phyloP scores from a whole-genome alignment of 2,113 vertebrate species.

The Physeter macrocephalus region DNA sequence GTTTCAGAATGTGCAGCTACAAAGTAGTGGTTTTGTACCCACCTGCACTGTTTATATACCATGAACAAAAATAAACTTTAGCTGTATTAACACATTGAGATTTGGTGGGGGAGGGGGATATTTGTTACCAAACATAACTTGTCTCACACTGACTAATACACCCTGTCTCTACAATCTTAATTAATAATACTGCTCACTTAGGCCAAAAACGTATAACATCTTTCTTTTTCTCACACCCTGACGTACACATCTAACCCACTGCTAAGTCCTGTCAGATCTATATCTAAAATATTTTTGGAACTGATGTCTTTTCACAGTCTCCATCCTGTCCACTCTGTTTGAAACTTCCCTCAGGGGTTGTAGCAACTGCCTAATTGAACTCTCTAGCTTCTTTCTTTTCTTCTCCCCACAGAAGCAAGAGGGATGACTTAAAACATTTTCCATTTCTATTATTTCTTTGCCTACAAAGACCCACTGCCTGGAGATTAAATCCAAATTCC shows the following conservation, averaged over 20 bases:
- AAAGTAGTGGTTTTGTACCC: not conserved
- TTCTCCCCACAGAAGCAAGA: not conserved
- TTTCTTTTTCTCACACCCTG: not conserved
- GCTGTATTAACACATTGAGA: not conserved
- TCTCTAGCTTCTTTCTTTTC: not conserved
- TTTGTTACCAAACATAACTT: not conserved
- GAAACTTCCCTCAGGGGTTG: not conserved
- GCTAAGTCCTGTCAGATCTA: not conserved
- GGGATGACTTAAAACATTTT: not conserved
- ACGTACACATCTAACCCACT: not conserved
- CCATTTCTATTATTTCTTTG: not conserved
- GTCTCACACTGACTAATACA: not conserved
- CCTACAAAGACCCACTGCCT: not conserved
- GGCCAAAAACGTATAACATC: not conserved
- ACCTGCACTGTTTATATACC: accelerated
- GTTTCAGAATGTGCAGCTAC: not conserved
- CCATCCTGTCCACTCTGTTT: too few relatives aligned
- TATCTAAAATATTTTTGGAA: not conserved
- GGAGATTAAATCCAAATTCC: not conserved
- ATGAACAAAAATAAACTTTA: not conserved
- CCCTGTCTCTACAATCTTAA: not conserved
- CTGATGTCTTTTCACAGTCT: too few relatives aligned
- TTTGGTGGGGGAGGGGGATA: too few relatives aligned
- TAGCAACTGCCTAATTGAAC: accelerated
- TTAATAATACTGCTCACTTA: not conserved